Evolutionary conservation across 2,113 vertebrate species (phyloP).

Genomic region (Agapornis roseicollis): DNA sequence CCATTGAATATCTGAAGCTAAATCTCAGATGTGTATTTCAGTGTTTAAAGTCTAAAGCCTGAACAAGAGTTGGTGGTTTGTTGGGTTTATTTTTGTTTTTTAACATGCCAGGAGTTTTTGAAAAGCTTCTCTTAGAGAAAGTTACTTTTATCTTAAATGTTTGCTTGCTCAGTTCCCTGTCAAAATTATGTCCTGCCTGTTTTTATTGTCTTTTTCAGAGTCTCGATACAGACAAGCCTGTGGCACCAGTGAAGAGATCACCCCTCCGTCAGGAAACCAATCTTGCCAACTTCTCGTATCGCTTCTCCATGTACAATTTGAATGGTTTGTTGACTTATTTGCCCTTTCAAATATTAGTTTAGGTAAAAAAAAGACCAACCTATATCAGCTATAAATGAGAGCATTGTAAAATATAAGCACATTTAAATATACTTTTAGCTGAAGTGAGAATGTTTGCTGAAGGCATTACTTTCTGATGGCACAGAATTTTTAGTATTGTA

Average conservation of each 20-base stretch:
- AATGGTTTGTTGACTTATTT: slow-evolving; percentile 84
- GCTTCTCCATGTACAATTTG: slow-evolving; percentile 98
- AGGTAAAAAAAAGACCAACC: background rate
- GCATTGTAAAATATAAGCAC: background rate
- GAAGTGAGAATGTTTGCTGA: background rate
- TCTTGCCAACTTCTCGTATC: slow-evolving; percentile 99
- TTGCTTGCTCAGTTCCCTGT: background rate
- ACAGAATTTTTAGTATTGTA: background rate
- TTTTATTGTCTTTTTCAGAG: slow-evolving; percentile 74
- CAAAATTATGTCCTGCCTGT: background rate
- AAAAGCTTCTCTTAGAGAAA: background rate
- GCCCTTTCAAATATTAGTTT: background rate
- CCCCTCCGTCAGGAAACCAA: slow-evolving; percentile 96
- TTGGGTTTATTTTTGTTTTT: background rate
- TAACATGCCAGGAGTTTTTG: background rate
- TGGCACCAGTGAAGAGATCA: slow-evolving; percentile 88
- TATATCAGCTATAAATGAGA: background rate
- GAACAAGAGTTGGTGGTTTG: background rate
- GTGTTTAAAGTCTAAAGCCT: background rate
- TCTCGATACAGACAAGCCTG: slow-evolving; percentile 90
- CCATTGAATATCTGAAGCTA: background rate
- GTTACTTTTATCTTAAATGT: background rate
- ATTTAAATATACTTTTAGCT: background rate
- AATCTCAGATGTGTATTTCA: background rate
- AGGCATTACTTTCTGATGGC: background rate